Evolutionary conservation across 2,888 invertebrate species (phyloP).

Genomic region (Troglohyphantes excavatus): DNA sequence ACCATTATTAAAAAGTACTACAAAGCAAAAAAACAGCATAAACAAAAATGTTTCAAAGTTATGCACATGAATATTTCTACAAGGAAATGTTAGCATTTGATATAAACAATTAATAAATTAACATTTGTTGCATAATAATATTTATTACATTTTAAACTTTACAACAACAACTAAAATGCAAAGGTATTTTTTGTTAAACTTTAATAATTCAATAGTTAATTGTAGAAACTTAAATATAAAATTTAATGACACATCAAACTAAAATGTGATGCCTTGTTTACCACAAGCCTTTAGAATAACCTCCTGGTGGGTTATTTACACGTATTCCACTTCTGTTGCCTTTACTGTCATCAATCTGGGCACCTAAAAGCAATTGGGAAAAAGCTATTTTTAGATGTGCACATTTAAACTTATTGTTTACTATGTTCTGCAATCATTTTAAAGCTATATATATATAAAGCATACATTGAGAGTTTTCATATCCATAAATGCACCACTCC

Average conservation of each 20-base stretch:
- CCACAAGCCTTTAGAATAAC: conserved; percentile 88
- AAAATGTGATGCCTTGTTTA: conserved; percentile 68
- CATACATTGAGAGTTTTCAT: no score
- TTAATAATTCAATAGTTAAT: no score
- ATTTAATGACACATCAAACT: no score
- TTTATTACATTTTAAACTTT: not conserved
- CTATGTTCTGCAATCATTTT: no score
- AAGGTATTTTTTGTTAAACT: no score
- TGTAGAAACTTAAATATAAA: no score
- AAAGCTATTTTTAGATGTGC: not conserved
- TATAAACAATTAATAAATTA: no score
- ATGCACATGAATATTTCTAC: conserved; percentile 16
- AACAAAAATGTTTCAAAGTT: not conserved
- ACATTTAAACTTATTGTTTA: not conserved
- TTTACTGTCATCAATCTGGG: conserved; percentile 84
- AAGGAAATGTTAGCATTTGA: not conserved
- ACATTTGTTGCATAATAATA: not conserved
- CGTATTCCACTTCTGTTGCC: conserved; percentile 85
- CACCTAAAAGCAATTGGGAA: conserved; percentile 84
- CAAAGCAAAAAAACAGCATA: conserved; percentile 28
- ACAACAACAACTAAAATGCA: not conserved
- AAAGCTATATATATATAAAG: no score
- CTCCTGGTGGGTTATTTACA: conserved; percentile 94
- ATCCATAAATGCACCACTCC: no score
- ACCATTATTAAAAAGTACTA: conserved; percentile 34